Base-by-base conservation (phyloP, 2,113 vertebrate species). In the Salvator merianae region DNA sequence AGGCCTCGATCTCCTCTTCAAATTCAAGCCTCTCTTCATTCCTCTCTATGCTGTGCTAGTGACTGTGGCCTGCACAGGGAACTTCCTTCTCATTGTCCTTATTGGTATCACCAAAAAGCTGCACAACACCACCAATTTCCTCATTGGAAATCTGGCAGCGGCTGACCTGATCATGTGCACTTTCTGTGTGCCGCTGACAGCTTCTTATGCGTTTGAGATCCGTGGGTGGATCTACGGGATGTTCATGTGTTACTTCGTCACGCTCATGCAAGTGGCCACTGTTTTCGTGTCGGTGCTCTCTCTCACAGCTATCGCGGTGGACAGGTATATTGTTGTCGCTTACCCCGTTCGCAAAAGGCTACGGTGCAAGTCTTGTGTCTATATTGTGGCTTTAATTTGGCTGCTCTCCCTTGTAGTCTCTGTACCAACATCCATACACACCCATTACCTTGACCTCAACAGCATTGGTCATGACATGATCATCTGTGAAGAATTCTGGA, bases 401-500 rank as follows among this genome's bases (percentile, higher is more conserved):
- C 32, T 97, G 5, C 94, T 95, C 9, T 96, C 97, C 66, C 74
- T 97, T 75, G 74, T 73, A 5, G 91, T 97, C 77, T 97, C 97
- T 0, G 76, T 91, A 0, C 97, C 97, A 18, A 96, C 96, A 0
- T 96, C 92, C 0, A 87, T 98, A 47, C 97, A 97, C 92, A 97
- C 95, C 0, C 94, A 94, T 82, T 96, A 97, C 88, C 63, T 98
- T 89, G 97, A 98, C 75, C 96, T 98, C 86, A 96, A 95, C 1
- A 59, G 91, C 16, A 88, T 95, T 0, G 97, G 97, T 53, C 94
- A 97, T 1, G 91, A 97, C 86, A 96, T 98, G 97, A 93, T 96
- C 28, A 94, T 98, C 84, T 98, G 97, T 0, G 97, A 98, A 87
- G 97, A 98, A 93, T 96, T 97, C 83, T 98, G 97, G 97, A 93